Percentiles rank a stretch among this genome's conserved stretches.
phyloP scores from a whole-genome alignment of 2,888 invertebrate genomes.

The Torymus auratus region DNA sequence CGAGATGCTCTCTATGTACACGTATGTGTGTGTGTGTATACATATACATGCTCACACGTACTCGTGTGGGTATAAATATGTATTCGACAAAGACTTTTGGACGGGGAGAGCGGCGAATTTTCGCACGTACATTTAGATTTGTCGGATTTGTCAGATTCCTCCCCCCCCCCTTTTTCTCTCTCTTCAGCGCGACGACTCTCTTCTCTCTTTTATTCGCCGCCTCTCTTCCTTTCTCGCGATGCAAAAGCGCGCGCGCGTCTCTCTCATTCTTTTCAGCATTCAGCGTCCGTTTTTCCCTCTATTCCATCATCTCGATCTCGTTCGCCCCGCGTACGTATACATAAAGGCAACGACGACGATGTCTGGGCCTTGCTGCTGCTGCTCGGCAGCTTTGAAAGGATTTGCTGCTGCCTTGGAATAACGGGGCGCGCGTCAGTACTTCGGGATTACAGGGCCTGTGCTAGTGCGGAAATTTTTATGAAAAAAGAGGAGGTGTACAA shows the following conservation, averaged over 20 bases:
- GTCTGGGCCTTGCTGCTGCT: conserved; percentile 5
- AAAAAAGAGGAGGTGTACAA: not conserved
- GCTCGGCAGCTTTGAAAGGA: conserved; percentile 59
- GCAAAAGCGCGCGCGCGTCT: conserved; percentile 1
- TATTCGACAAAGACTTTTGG: conserved; percentile 22
- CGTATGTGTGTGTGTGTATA: not conserved
- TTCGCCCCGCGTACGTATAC: conserved; percentile 19
- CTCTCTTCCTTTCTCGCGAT: not conserved
- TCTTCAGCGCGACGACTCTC: not conserved
- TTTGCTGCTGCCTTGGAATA: conserved; percentile 62
- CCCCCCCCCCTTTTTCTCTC: not conserved
- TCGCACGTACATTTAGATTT: conserved; percentile 67
- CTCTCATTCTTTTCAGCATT: conserved; percentile 55
- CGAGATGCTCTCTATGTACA: conserved; percentile 6
- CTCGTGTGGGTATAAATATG: conserved; percentile 53
- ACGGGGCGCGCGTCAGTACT: conserved; percentile 22
- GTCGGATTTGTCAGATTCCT: conserved; percentile 70
- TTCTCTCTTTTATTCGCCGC: not conserved
- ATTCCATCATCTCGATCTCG: conserved; percentile 48
- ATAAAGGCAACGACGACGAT: conserved; percentile 13
- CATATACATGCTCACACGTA: conserved; percentile 18
- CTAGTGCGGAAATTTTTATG: not conserved
- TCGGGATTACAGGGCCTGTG: conserved; percentile 39
- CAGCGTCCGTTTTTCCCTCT: conserved; percentile 24
- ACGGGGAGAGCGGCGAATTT: conserved; percentile 53